Evolutionary conservation across 1,140 invertebrate species (phyloP), one percentile per base, ranked within the genome.

Genomic region (Rhizoglyphus robini): DNA sequence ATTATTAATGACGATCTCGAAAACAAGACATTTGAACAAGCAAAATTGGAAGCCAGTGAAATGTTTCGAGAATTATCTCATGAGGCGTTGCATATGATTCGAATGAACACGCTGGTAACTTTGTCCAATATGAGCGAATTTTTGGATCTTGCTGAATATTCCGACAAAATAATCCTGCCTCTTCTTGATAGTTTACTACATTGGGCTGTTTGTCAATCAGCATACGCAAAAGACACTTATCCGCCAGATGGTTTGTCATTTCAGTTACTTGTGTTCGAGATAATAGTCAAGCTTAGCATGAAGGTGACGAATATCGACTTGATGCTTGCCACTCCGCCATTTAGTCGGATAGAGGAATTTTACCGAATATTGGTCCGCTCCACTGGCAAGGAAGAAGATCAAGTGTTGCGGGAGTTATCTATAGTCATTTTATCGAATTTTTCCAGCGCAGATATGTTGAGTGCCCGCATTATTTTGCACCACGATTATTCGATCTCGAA

Each of bases 221-320:
- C 91, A 0, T 88, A 90, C 72, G 92, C 91, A 11, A 88, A 91
- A 74, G 94, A 97, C 79, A 88, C 92, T 1, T 88, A 96, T 70
- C 88, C 90, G 0, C 86, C 85, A 0, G 80, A 83, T 0, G 81
- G 82, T 65, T 74, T 78, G 68, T 95, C 91, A 25, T 91, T 92
- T 18, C 90, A 95, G 71, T 82, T 93, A 66, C 80, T 97, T 15
- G 90, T 92, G 25, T 81, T 99, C 27, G 96, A 99, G 78, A 88
- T 93, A 29, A 78, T 99, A n/a, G 96, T 91, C 78, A 99, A 99
- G 77, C 79, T 99, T 68, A 95, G 91, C 76, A 92, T 98, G 29
- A 88, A 91, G 67, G 94, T 97, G 74, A 84, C 85, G 68, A 99
- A 99, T 78, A 92, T 98, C 54, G 96, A 99, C 77, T 79, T 99